Percentiles rank a stretch among this genome's conserved stretches.
Evolutionary conservation across 2,113 vertebrate genomes (phyloP).

Genomic region (Epinephelus moara): DNA sequence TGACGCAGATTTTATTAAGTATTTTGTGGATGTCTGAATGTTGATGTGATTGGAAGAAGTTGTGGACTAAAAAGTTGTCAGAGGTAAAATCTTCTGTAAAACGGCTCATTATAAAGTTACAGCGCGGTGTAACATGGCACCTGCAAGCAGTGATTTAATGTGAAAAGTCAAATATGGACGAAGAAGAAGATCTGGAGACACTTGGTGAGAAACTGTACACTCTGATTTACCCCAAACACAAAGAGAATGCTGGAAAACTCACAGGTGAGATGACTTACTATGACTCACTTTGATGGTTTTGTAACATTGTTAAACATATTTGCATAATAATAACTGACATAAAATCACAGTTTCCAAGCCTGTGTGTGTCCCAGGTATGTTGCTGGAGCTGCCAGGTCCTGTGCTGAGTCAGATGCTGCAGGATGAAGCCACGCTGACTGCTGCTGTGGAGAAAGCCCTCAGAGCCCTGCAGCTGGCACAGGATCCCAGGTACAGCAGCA

Average conservation of each 20-base stretch:
- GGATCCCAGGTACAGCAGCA: slow-evolving; percentile 62
- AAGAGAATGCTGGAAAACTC: slow-evolving; percentile 82
- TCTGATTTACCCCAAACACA: slow-evolving; percentile 78
- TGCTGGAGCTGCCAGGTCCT: slow-evolving; percentile 83
- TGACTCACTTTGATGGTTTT: not conserved
- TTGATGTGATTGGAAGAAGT: not conserved
- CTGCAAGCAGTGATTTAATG: not conserved
- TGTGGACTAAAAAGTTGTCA: not conserved
- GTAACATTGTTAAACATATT: not conserved
- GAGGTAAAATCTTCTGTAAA: not conserved
- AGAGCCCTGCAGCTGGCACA: slow-evolving; percentile 70
- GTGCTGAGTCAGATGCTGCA: slow-evolving; percentile 82
- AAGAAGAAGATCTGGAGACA: slow-evolving; percentile 79
- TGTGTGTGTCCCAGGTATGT: slow-evolving; percentile 80
- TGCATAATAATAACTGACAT: not conserved
- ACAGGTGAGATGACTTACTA: slow-evolving; percentile 77
- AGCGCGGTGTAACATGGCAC: slow-evolving; percentile 7
- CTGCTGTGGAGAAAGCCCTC: slow-evolving; percentile 83
- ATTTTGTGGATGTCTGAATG: slow-evolving; percentile 7
- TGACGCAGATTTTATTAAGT: not conserved
- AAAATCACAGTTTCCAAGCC: not conserved
- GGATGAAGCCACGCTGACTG: slow-evolving; percentile 78
- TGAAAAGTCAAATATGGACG: slow-evolving; percentile 72
- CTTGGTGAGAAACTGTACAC: slow-evolving; percentile 84
- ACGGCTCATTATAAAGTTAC: not conserved